These are phyloP conservation scores for Eupithecia tripunctaria DNA, from an alignment of 2,888 invertebrate species.

Conservation along the genomic window DNA sequence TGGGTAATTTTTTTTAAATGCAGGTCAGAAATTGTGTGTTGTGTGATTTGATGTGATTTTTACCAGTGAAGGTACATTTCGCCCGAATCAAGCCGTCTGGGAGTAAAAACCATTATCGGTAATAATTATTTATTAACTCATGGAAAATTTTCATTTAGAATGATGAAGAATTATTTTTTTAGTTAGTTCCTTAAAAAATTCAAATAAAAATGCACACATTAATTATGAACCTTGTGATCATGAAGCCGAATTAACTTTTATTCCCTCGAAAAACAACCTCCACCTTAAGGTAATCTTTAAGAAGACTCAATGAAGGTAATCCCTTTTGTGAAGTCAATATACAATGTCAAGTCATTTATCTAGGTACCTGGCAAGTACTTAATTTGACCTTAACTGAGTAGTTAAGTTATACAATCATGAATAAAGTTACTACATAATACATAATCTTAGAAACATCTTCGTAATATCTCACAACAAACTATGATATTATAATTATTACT, in stretches of 20 bases:
- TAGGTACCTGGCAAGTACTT: background rate
- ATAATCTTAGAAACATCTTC: constrained; percentile 6
- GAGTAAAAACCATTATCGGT: too few species aligned
- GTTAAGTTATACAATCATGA: constrained; percentile 7
- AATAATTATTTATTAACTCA: background rate
- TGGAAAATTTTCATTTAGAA: background rate
- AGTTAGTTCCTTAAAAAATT: background rate
- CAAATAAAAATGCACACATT: background rate
- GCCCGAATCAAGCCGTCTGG: too few species aligned
- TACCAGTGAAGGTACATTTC: too few species aligned
- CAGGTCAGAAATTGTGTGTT: too few species aligned
- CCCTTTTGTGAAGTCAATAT: background rate
- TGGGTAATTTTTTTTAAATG: too few species aligned
- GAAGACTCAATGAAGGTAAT: constrained; percentile 5
- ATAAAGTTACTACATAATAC: constrained; percentile 10
- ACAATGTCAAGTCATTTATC: constrained; percentile 2
- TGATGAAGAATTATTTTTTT: too few species aligned
- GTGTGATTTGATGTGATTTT: too few species aligned
- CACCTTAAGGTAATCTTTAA: background rate
- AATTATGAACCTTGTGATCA: constrained; percentile 1
- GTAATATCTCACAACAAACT: constrained; percentile 1
- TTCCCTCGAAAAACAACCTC: background rate
- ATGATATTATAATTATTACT: background rate
- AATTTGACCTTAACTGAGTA: background rate
- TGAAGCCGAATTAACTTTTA: background rate